These are phyloP conservation scores for Yasuhikotakia modesta DNA, from an alignment of 2,797 vertebrate species.

Conservation along the genomic window DNA sequence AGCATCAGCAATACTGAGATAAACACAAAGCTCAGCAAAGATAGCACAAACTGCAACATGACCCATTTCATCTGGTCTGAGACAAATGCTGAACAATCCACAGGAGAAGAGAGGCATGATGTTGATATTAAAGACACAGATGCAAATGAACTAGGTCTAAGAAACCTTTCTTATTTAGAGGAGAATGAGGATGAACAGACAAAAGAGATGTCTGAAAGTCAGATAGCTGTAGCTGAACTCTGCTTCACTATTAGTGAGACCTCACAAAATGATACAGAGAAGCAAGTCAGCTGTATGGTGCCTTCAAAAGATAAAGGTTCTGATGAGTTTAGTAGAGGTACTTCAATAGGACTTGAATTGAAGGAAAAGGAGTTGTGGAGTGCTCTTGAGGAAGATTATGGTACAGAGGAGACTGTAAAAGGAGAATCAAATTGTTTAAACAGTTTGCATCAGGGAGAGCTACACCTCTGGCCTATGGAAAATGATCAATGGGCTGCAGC, in stretches of 20 bases:
- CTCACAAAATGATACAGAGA: conserved; percentile 61
- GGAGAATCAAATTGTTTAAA: conserved; percentile 73
- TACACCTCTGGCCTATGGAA: conserved; percentile 74
- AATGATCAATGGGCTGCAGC: conserved; percentile 80
- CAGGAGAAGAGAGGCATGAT: conserved; percentile 53
- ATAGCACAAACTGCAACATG: conserved; percentile 49
- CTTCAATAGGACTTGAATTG: conserved; percentile 64
- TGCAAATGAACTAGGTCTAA: conserved; percentile 75
- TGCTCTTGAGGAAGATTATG: conserved; percentile 68
- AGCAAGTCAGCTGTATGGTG: conserved; percentile 14
- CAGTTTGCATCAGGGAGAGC: conserved; percentile 68
- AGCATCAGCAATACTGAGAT: conserved; percentile 49
- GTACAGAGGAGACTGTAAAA: conserved; percentile 58
- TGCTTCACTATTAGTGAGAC: conserved; percentile 68
- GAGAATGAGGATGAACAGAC: conserved; percentile 59
- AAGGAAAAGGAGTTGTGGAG: conserved; percentile 72
- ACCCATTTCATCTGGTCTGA: conserved; percentile 61
- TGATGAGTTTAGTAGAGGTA: conserved; percentile 26
- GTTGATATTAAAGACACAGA: conserved; percentile 62
- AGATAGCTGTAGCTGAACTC: conserved; percentile 70
- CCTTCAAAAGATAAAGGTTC: conserved; percentile 43
- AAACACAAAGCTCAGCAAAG: conserved; percentile 41
- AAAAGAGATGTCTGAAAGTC: conserved; percentile 62
- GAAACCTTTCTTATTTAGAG: conserved; percentile 70
- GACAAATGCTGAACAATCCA: conserved; percentile 43